Percentiles rank a stretch among this genome's conserved stretches.
phyloP scores from a whole-genome alignment of 2,113 vertebrate species.

The Cavia porcellus region DNA sequence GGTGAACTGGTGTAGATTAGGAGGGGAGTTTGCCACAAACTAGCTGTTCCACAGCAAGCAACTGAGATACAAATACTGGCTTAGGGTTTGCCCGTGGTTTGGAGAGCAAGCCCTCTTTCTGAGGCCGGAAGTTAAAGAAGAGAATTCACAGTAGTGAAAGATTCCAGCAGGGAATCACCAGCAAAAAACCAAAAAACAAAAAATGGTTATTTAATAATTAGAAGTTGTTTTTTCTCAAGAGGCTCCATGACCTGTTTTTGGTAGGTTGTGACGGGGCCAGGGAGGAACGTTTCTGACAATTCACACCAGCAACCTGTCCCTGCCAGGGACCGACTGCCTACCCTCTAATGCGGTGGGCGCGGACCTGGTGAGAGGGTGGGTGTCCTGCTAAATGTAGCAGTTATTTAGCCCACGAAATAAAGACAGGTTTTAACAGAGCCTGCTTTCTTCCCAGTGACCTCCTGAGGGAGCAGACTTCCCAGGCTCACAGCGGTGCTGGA shows the following conservation, averaged over 20 bases:
- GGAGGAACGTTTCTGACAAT: neutral
- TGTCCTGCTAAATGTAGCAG: neutral
- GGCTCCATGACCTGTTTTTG: neutral
- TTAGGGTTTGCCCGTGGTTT: too few relatives aligned
- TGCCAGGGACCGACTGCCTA: neutral
- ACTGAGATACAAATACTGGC: neutral
- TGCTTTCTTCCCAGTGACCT: neutral
- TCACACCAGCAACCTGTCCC: neutral
- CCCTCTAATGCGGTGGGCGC: neutral
- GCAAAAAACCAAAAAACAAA: neutral
- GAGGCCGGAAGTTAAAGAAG: neutral
- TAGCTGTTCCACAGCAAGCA: too few relatives aligned
- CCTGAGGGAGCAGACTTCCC: neutral
- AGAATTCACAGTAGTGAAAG: rapidly evolving
- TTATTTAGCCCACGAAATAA: constrained; percentile 18
- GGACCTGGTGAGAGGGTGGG: neutral
- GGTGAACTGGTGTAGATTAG: neutral
- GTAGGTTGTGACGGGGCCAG: neutral
- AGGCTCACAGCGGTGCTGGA: constrained; percentile 2
- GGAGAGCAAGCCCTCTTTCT: neutral
- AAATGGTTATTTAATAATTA: constrained; percentile 1
- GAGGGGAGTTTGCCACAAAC: neutral
- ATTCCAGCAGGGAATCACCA: neutral
- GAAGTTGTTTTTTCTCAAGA: constrained; percentile 15
- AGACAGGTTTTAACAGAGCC: neutral